Base-by-base conservation (phyloP, 2,797 vertebrate species). In the Fistularia commersonii region DNA sequence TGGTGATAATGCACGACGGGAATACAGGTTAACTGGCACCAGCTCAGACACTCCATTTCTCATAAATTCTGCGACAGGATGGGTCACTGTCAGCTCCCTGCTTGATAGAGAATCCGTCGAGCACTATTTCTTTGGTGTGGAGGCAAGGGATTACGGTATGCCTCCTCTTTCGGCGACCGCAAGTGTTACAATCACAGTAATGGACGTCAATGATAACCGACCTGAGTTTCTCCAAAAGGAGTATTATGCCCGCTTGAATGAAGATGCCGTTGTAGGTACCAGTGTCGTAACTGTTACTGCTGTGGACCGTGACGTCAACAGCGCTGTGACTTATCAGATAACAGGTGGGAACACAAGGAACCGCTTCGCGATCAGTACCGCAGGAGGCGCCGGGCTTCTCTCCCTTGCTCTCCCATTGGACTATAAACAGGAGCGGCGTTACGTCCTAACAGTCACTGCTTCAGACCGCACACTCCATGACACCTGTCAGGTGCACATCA, bases 361-460 rank as follows among this genome's bases (percentile, higher is more conserved):
- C 77, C 95, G 97, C 38, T 99, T 99, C 69, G 91, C 96, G 62
- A 99, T 99, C 78, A 98, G 94, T 82, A 96, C 95, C 0, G 95
- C 96, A 7, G 90, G 93, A 0, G 95, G 94, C 13, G 74, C 88
- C 5, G 97, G 97, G 5, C 90, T 98, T 48, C 90, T 99, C 41
- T 93, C 97, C 0, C 83, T 99, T 50, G 94, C 97, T 8, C 88
- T 98, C 66, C 97, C 97, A 0, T 74, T 99, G 76, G 97, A 99
- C 89, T 99, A 99, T 80, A 99, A 99, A 80, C 97, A 99, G 79
- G 97, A 99, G 77, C 91, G 96, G 8, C 93, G 96, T 11, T 99
- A 98, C 0, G 93, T 95, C 44, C 87, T 99, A 37, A 98, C 95
- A 0, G 89, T 99, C 58, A 97, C 95, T 0, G 97, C 97, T n/a